These are phyloP conservation scores for Paramormyrops hopkinsi DNA, from an alignment of 2,797 vertebrate species.

Conservation along the genomic window DNA sequence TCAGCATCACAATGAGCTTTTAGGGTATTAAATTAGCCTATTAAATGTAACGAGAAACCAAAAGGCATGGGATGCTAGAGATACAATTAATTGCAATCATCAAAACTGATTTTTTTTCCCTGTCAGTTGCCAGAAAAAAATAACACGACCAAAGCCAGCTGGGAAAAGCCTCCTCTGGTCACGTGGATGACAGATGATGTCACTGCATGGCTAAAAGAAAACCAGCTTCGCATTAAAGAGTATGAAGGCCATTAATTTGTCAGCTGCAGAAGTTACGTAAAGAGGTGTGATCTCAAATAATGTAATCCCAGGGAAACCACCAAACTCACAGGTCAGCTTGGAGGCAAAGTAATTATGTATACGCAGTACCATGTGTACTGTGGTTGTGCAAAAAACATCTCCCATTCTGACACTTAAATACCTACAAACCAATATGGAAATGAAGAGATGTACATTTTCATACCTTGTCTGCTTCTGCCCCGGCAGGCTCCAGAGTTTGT, in stretches of 20 bases:
- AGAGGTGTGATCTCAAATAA: slow-evolving; percentile 15
- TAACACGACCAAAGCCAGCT: background rate
- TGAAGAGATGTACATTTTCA: slow-evolving; percentile 9
- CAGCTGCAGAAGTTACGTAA: slow-evolving; percentile 21
- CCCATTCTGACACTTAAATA: background rate
- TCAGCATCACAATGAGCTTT: background rate
- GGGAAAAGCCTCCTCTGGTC: background rate
- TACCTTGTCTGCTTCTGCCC: background rate
- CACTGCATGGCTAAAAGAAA: slow-evolving; percentile 24
- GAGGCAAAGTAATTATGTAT: background rate
- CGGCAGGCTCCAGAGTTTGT: slow-evolving; percentile 17
- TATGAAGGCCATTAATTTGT: slow-evolving; percentile 12
- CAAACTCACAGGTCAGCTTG: background rate
- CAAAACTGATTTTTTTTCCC: background rate
- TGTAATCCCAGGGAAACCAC: background rate
- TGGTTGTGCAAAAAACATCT: background rate
- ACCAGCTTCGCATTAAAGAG: slow-evolving; percentile 15
- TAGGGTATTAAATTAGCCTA: background rate
- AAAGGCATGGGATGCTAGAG: background rate
- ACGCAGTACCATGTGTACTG: background rate
- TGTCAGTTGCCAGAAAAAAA: background rate
- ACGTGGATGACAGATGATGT: slow-evolving; percentile 24
- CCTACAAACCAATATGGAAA: background rate
- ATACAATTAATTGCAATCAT: background rate
- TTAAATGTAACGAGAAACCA: background rate